Evolutionary conservation across 35 echinoderm and acorn worm species (phyloP).

Genomic region (Ophiothrix spiculata): DNA sequence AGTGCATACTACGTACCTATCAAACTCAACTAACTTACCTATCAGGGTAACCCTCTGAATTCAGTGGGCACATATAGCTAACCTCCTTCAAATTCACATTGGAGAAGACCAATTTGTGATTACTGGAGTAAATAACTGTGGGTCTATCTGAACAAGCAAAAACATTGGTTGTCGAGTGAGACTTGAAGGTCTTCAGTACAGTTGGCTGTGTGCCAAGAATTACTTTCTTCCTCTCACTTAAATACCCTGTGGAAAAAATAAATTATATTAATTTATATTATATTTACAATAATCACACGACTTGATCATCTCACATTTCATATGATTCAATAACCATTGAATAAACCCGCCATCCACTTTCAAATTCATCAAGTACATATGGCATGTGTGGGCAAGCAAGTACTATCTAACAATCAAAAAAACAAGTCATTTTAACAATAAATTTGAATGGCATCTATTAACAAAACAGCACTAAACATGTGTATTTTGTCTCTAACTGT

Average conservation of each 20-base stretch:
- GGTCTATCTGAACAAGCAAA: constrained; percentile 96
- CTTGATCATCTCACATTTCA: too few species aligned
- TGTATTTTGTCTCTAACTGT: too few species aligned
- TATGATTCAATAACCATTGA: too few species aligned
- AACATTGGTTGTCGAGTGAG: constrained; percentile 79
- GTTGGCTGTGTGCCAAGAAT: constrained; percentile 95
- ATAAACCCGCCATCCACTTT: neutral
- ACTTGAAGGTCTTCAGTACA: constrained; percentile 94
- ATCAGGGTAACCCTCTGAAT: constrained; percentile 91
- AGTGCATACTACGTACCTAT: too few species aligned
- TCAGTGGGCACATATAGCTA: constrained; percentile 94
- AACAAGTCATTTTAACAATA: too few species aligned
- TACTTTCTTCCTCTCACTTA: constrained; percentile 81
- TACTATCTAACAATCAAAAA: too few species aligned
- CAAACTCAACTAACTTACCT: constrained; percentile 47
- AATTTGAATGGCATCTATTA: too few species aligned
- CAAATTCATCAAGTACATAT: too few species aligned
- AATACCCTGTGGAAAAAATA: constrained; percentile 40
- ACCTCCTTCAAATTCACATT: constrained; percentile 98
- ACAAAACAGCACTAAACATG: too few species aligned
- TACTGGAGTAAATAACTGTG: constrained; percentile 98
- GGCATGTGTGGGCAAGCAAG: too few species aligned
- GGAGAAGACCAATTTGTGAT: constrained; percentile 95
- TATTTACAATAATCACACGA: too few species aligned
- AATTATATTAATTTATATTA: neutral